Evolutionary conservation across 2,113 vertebrate species (phyloP).

Genomic region (Columba janthina): DNA sequence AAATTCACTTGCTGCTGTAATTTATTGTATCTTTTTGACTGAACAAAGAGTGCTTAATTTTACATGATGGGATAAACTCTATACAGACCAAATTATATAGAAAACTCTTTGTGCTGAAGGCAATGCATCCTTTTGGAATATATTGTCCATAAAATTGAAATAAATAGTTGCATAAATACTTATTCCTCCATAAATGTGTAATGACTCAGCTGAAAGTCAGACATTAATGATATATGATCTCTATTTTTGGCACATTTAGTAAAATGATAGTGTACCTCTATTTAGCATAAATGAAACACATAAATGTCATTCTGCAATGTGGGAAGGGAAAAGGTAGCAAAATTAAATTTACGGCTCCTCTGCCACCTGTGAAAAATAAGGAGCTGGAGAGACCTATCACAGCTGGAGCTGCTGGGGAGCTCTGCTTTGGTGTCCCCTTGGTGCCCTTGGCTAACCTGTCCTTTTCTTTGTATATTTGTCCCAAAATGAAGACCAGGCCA

Average conservation of each 20-base stretch:
- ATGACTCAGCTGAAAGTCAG: neutral
- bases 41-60: neutral
- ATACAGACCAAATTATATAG: neutral
- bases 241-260: conserved; percentile 13
- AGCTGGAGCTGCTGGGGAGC: neutral
- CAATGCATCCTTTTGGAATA: neutral
- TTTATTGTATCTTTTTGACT: neutral
- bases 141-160: neutral
- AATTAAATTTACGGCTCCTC: neutral
- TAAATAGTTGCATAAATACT: neutral
- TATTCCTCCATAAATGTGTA: neutral
- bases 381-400: neutral
- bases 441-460: neutral
- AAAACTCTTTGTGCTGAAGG: neutral
- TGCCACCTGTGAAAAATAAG: neutral
- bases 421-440: neutral
- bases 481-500: neutral
- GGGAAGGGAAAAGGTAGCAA: neutral
- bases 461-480: neutral
- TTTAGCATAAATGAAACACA: neutral
- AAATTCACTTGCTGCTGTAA: neutral
- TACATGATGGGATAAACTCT: neutral
- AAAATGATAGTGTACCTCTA: neutral
- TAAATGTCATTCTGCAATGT: neutral
- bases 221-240: neutral